Evolutionary conservation across 2,113 vertebrate genomes (phyloP), one percentile per base, ranked within the genome.

Genomic region (Dasyornis broadbenti): DNA sequence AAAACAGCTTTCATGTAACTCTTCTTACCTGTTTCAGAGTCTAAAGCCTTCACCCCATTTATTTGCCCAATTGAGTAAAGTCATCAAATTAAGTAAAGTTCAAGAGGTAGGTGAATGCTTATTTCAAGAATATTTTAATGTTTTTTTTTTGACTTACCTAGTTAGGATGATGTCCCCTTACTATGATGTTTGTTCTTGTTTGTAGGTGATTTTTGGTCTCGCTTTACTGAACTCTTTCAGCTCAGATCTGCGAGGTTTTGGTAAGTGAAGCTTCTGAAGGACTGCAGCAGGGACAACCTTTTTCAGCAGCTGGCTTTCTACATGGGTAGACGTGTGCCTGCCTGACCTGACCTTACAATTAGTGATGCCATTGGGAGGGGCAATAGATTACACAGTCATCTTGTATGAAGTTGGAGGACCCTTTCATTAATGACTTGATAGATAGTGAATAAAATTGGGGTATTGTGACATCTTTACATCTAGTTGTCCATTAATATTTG

Each of bases 21-120:
- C 23, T 87, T 96, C 86, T 96, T 91, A 6, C 92, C 42, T 95
- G 10, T 98, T 98, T 96, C 98, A 99, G 99, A 99, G 99, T 98
- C 99, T 99, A 95, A 99, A 99, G 97, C 99, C 99, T 93, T 99
- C 99, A 95, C 98, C 98, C 96, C 99, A 99, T 95, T 98, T 99
- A 94, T 99, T 99, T 98, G 98, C 99, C 98, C 99, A 99, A 95
- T 97, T 99, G 97, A 99, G 99, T 99, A 99, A 99, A 99, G 99
- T 99, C 97, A 99, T 99, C 91, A 99, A 99, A 96, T 98, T 99
- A 98, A 99, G 99, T 98, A 99, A 99, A 97, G 99, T 99, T 97
- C 99, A 99, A 97, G 99, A 99, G 98, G 99, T 99, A 98, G 97
- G 99, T 99, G 95, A 97, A 95, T 0, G 0, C 50, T 44, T 61